phyloP scores from a whole-genome alignment of 2,113 vertebrate species.

The Machaerirhynchus nigripectus region DNA sequence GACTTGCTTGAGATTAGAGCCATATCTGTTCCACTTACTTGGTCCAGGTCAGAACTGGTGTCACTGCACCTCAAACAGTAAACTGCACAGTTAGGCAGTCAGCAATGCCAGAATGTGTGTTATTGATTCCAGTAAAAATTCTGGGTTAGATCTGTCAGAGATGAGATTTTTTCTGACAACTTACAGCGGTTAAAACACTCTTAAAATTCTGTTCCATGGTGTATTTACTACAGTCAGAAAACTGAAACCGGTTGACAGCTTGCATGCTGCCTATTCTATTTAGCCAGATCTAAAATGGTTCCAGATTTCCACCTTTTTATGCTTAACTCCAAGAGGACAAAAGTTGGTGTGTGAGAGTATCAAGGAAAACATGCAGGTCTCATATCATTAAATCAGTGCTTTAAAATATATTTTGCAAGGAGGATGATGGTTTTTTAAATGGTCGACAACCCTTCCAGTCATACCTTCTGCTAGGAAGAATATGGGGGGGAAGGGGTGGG shows the following conservation, averaged over 20 bases:
- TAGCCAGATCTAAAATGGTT: constrained; percentile 34
- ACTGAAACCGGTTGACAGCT: background rate
- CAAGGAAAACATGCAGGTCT: background rate
- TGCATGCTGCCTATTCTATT: constrained; percentile 33
- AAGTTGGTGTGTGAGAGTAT: background rate
- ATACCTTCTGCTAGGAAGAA: background rate
- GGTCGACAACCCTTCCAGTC: background rate
- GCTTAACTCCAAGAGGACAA: background rate
- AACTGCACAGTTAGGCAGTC: background rate
- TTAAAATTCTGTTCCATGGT: background rate
- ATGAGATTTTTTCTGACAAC: constrained; percentile 11
- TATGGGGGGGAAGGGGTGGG: background rate
- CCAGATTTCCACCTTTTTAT: constrained; percentile 26
- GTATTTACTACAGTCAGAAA: constrained; percentile 35
- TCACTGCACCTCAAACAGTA: background rate
- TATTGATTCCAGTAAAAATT: background rate
- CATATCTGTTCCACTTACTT: constrained; percentile 20
- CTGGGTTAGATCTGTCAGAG: constrained; percentile 8
- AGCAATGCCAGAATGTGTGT: background rate
- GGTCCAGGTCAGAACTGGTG: background rate
- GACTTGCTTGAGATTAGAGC: constrained; percentile 33
- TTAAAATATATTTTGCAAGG: background rate
- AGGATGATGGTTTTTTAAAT: background rate
- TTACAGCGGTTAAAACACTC: background rate
- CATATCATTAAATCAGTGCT: background rate